Conservation (phyloP, 2,113 vertebrate genomes). For the Limnothrissa miodon region DNA sequence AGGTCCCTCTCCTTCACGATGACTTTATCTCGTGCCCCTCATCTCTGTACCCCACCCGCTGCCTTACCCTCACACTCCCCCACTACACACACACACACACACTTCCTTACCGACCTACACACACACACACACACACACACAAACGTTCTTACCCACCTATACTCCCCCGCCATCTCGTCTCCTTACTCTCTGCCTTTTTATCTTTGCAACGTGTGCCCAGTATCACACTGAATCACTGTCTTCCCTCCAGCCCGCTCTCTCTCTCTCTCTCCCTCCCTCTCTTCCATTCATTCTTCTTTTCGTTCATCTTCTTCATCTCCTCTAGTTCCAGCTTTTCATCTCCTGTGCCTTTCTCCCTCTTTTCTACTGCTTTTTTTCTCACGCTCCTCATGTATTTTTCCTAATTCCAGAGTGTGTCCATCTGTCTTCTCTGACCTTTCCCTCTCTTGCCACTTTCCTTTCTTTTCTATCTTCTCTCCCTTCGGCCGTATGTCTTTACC, state of each 20-base stretch:
- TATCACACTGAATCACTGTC: not conserved
- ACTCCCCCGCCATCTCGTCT: not conserved
- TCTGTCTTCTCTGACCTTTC: not conserved
- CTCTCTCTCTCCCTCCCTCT: not conserved
- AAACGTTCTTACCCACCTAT: not conserved
- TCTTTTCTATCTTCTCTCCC: not conserved
- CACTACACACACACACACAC: not conserved
- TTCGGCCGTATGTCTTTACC: not conserved
- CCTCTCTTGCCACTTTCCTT: not conserved
- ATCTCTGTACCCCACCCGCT: not conserved
- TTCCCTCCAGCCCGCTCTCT: not conserved
- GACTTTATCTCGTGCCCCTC: not conserved
- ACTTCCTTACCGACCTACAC: not conserved
- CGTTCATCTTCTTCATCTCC: not conserved
- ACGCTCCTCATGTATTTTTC: not conserved
- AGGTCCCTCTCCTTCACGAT: not conserved
- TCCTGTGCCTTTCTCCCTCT: not conserved
- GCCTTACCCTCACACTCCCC: not conserved
- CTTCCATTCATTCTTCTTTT: not conserved
- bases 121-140: not conserved
- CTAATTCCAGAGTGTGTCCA: not conserved
- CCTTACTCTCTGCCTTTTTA: not conserved
- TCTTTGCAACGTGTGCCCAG: not conserved
- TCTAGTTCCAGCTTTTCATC: not conserved
- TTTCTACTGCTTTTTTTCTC: not conserved